These are phyloP conservation scores for Samia ricini DNA, from an alignment of 1,140 invertebrate genomes.

Conservation along the genomic window DNA sequence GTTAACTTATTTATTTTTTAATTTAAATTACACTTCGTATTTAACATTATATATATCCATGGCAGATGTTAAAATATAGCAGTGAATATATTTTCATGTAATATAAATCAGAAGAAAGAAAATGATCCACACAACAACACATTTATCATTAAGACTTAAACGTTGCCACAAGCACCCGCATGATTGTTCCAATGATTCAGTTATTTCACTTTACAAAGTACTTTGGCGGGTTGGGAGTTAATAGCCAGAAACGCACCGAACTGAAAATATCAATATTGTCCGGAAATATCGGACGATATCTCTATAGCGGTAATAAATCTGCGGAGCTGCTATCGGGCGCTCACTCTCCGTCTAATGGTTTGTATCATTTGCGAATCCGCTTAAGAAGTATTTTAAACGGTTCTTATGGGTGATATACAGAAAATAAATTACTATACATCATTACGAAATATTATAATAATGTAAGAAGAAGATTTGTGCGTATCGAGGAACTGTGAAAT, in stretches of 20 bases:
- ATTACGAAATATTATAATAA: not conserved
- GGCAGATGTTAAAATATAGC: not conserved
- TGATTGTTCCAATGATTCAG: constrained; percentile 31
- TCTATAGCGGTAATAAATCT: constrained; percentile 59
- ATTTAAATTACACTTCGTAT: too few species aligned
- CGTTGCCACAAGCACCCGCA: not conserved
- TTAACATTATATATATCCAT: too few species aligned
- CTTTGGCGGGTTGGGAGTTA: constrained; percentile 63
- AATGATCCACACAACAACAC: not conserved
- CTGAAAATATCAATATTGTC: constrained; percentile 68
- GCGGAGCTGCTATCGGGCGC: constrained; percentile 63
- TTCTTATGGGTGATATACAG: not conserved
- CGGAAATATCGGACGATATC: constrained; percentile 64
- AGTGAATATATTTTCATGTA: not conserved
- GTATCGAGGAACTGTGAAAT: not conserved
- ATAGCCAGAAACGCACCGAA: constrained; percentile 51
- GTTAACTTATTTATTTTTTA: too few species aligned
- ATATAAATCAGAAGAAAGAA: not conserved
- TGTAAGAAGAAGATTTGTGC: not conserved
- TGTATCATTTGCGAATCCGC: constrained; percentile 71
- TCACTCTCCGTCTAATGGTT: constrained; percentile 66
- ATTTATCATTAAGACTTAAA: constrained; percentile 1
- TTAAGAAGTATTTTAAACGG: constrained; percentile 52
- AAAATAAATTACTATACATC: not conserved
- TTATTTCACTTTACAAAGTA: constrained; percentile 58